Evolutionary conservation across 2,888 invertebrate species (phyloP), one percentile per base, ranked within the genome.

Genomic region (Pycnomerus fuliginosus): DNA sequence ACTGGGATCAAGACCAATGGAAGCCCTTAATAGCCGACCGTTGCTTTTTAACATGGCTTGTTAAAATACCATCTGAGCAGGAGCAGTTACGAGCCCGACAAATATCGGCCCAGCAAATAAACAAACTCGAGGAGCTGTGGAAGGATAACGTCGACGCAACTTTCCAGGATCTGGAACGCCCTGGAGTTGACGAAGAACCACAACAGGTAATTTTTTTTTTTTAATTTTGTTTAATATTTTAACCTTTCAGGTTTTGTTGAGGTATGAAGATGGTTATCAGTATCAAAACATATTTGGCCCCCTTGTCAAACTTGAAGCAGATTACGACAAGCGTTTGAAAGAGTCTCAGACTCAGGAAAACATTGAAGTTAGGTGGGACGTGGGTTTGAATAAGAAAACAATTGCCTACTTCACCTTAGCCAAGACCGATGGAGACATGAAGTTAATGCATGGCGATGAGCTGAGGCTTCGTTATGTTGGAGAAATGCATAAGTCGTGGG

Each of bases 201-300:
- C 92, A 97, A 66, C 96, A 95, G 70, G 91, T 92, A 29, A 17
- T 20, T 20, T 5, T 16, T 17, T 20, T 12, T 23, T 11, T 11
- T 22, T 32, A 32, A 13, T 17, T 27, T 25, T 24, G 1, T 20
- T 3, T 2, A 7, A 28, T 7, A 28, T 8, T 12, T 28, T n/a
- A n/a, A 5, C 13, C 13, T 3, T 45, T 5, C 33, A 69, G 67
- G 70, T 72, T 14, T 48, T 73, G 11, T 52, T 77, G 39, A 82
- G 96, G 54, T 99, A 99, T 67, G 97, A 98, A 72, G 98, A 99
- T 76, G 99, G 98, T 5, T 98, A 96, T 72, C 98, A 99, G 70
- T 99, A 99, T 69, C 95, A 96, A 71, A 95, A 96, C 69, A 93
- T 98, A 46, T 98, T 99, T 74, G 94, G 94, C 0, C 98, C 99